phyloP scores from a whole-genome alignment of 2,888 invertebrate species.

The Mythimna loreyi region DNA sequence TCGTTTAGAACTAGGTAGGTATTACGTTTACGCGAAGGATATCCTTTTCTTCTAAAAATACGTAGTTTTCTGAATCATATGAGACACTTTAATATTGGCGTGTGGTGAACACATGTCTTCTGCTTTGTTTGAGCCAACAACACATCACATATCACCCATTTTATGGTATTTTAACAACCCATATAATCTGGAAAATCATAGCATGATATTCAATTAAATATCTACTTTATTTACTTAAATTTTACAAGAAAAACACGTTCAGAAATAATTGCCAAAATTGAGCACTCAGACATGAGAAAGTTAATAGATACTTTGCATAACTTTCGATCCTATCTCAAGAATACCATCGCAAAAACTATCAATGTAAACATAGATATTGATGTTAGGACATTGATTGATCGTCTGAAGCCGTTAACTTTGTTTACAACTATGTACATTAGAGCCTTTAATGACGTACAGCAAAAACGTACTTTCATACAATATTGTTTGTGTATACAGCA shows the following conservation, averaged over 20 bases:
- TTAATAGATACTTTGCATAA: constrained; percentile 7
- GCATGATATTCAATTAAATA: neutral
- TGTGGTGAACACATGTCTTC: neutral
- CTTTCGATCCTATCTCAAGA: constrained; percentile 20
- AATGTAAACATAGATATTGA: constrained; percentile 41
- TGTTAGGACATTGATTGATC: constrained; percentile 47
- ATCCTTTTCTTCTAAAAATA: constrained; percentile 23
- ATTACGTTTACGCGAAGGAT: constrained; percentile 23
- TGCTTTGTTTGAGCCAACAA: neutral
- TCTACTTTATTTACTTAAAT: neutral
- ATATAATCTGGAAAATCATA: neutral
- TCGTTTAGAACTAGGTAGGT: constrained; percentile 32
- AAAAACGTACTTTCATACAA: constrained; percentile 27
- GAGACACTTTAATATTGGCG: constrained; percentile 6
- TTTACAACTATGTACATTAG: constrained; percentile 24
- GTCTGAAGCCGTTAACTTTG: constrained; percentile 36
- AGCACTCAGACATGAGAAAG: constrained; percentile 14
- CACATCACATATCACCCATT: neutral
- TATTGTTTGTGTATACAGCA: constrained; percentile 36
- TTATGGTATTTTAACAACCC: neutral
- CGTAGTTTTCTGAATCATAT: constrained; percentile 23
- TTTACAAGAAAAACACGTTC: neutral
- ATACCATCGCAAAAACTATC: constrained; percentile 25
- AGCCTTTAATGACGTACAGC: constrained; percentile 29
- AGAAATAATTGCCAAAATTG: neutral